Percentiles rank a stretch among this genome's conserved stretches.
phyloP scores from a whole-genome alignment of 64 coral and sea anemone species.

The Pachyseris speciosa region DNA sequence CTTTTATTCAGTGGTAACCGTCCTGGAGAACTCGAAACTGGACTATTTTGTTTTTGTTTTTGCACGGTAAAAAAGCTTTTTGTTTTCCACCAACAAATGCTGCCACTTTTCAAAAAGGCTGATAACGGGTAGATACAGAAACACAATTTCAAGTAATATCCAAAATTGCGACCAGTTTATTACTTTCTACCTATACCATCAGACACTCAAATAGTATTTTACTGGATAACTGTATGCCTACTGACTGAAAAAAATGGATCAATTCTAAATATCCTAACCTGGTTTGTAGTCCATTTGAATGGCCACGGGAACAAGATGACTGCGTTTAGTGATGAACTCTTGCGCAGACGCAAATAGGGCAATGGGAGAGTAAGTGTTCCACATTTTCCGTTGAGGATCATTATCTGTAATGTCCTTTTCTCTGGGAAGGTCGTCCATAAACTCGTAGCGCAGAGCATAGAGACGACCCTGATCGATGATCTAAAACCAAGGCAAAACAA shows the following conservation, averaged over 20 bases:
- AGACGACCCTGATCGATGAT: constrained; percentile 44
- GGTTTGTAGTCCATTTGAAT: constrained; percentile 60
- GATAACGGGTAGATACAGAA: neutral
- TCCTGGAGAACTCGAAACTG: no score
- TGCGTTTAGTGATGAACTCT: neutral
- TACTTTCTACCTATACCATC: neutral
- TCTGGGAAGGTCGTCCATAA: constrained; percentile 19
- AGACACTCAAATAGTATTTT: neutral
- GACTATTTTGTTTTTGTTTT: no score
- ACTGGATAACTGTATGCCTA: neutral
- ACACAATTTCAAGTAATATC: neutral
- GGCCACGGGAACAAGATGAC: constrained; percentile 33
- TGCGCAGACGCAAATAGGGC: constrained; percentile 61
- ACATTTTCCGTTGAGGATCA: constrained; percentile 35
- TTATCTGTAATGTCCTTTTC: constrained; percentile 23
- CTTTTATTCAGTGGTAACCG: no score
- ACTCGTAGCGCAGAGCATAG: constrained; percentile 59
- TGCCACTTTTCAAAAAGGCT: no score
- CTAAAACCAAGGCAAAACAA: neutral
- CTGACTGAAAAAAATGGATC: neutral
- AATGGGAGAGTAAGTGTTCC: constrained; percentile 59
- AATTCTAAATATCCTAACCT: neutral
- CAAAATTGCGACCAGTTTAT: neutral
- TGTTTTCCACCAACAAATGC: no score
- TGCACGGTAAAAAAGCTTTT: no score